These are phyloP conservation scores for Abrostola tripartita DNA, from an alignment of 2,888 invertebrate genomes.

Conservation along the genomic window DNA sequence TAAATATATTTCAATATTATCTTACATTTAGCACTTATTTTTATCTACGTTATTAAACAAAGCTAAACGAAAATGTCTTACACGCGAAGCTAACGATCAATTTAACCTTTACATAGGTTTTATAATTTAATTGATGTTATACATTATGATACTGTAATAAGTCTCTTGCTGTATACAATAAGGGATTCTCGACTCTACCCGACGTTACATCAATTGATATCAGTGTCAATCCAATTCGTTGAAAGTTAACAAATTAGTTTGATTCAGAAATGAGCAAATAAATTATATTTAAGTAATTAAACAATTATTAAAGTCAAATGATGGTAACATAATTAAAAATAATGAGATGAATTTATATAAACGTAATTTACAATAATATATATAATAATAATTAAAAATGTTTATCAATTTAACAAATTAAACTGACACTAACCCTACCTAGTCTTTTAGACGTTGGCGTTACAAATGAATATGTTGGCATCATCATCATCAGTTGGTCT, in stretches of 20 bases:
- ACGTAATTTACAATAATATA: too few relatives aligned
- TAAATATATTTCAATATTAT: slow-evolving; percentile 62
- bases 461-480: slow-evolving; percentile 32
- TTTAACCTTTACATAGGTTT: slow-evolving; percentile 42
- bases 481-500: slow-evolving; percentile 23
- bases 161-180: slow-evolving; percentile 49
- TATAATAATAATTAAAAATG: too few relatives aligned
- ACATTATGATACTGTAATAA: slow-evolving; percentile 51
- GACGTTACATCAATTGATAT: slow-evolving; percentile 24
- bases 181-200: slow-evolving; percentile 32
- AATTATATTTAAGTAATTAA: too few relatives aligned
- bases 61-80: slow-evolving; percentile 58
- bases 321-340: too few relatives aligned
- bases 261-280: too few relatives aligned
- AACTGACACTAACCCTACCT: slow-evolving; percentile 7
- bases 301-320: too few relatives aligned
- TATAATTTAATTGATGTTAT: slow-evolving; percentile 37
- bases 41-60: slow-evolving; percentile 59
- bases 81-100: slow-evolving; percentile 61
- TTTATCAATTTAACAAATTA: background rate
- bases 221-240: background rate
- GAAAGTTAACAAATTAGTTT: background rate
- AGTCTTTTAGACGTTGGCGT: slow-evolving; percentile 57
- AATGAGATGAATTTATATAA: too few relatives aligned
- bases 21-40: slow-evolving; percentile 66